Evolutionary conservation across 2,113 vertebrate genomes (phyloP).

Genomic region (Pandion haliaetus): DNA sequence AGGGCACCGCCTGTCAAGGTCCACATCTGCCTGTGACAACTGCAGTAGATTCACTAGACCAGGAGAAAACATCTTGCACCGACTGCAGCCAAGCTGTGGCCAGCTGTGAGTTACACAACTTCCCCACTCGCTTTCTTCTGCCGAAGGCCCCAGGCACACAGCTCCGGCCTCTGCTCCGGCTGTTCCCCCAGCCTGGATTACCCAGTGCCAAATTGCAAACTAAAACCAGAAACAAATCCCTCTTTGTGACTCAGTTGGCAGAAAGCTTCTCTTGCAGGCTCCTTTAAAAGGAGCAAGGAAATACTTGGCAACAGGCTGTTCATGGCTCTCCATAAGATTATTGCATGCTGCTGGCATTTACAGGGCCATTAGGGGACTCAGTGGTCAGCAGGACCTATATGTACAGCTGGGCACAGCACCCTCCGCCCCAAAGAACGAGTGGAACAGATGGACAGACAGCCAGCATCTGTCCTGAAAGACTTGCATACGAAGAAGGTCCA

Average conservation of each 20-base stretch:
- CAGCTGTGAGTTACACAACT: neutral
- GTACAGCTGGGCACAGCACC: neutral
- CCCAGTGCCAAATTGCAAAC: neutral
- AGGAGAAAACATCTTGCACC: neutral
- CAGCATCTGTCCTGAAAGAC: constrained; percentile 3
- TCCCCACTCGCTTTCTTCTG: neutral
- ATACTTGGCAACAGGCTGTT: neutral
- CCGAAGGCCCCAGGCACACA: neutral
- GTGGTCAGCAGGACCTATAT: neutral
- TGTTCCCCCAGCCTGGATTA: neutral
- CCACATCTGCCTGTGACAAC: neutral
- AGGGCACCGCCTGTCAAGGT: neutral
- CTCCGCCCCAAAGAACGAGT: constrained; percentile 6
- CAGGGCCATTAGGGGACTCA: neutral
- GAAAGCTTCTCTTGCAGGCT: neutral
- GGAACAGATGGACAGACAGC: neutral
- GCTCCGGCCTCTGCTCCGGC: neutral
- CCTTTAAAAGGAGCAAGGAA: constrained; percentile 14
- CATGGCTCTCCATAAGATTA: neutral
- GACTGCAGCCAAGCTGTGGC: neutral
- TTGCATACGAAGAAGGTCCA: neutral
- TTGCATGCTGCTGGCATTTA: neutral
- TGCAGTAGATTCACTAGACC: neutral
- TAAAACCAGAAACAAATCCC: constrained; percentile 8
- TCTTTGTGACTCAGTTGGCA: neutral